Evolutionary conservation across 2,888 invertebrate species (phyloP).

Genomic region (Pantelozetes paolii): DNA sequence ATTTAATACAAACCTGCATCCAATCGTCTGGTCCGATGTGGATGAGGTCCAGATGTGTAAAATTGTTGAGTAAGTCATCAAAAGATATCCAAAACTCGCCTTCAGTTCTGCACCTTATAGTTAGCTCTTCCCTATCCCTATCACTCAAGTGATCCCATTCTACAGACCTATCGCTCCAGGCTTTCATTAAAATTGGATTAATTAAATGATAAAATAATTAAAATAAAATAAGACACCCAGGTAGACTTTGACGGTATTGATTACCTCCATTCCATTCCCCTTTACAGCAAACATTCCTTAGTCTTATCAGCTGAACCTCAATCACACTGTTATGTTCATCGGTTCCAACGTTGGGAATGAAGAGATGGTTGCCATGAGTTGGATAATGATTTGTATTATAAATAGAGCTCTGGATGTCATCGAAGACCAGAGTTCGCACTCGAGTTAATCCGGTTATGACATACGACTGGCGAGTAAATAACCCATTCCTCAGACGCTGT

Average conservation of each 20-base stretch:
- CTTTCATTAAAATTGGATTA: too few species aligned
- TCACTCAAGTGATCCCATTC: constrained; percentile 66
- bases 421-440: constrained; percentile 52
- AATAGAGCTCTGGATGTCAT: background rate
- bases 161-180: constrained; percentile 66
- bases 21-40: constrained; percentile 73
- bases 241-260: background rate
- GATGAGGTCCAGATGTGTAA: constrained; percentile 66
- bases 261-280: constrained; percentile 63
- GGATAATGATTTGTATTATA: background rate
- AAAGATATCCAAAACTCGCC: constrained; percentile 72
- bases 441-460: constrained; percentile 67
- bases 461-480: constrained; percentile 66
- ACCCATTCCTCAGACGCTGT: constrained; percentile 60
- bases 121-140: constrained; percentile 63
- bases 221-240: too few species aligned
- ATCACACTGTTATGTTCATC: background rate
- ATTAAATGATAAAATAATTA: too few species aligned
- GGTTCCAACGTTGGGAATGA: background rate
- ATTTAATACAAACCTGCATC: constrained; percentile 57
- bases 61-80: constrained; percentile 64
- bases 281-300: constrained; percentile 65
- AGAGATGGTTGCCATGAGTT: background rate
- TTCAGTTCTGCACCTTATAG: constrained; percentile 62
- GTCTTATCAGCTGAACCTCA: constrained; percentile 52